Base-by-base conservation (phyloP, 2,888 invertebrate genomes). In the Neoascia interrupta region DNA sequence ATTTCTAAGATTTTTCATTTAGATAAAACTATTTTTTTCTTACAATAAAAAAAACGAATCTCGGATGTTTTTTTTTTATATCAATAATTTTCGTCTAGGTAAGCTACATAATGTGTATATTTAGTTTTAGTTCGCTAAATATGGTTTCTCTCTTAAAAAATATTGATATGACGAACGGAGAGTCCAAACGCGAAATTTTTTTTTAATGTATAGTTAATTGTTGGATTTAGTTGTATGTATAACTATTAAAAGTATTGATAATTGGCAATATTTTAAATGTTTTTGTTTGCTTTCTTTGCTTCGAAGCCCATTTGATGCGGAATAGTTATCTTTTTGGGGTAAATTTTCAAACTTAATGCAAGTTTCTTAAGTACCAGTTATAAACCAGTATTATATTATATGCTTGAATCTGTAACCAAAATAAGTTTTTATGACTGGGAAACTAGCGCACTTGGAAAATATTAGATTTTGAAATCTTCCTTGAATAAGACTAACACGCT, bases 231-330 rank as follows among this genome's bases (percentile, higher is more conserved):
- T 13, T 19, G n/a, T 45, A n/a, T 26, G 5, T 49, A 60, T 26
- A 26, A 47, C 45, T 41, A 23, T 54, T 31, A 53, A 61, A 63
- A 75, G 18, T 26, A 49, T 56, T 79, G 79, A 79, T 79, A 49
- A 73, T 79, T 79, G 79, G 79, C 79, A 79, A 79, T 73, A 79
- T 79, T 79, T 79, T 56, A 79, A 79, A 72, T 64, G 53, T 58
- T 47, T 34, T 63, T 43, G 21, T 31, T 82, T 31, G n/a, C n/a
- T 49, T 73, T 64, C 68, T 81, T 66, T 51, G 18, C 5, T 66
- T 26, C n/a, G 45, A 80, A 75, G 70, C 54, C 49, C 64, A 39
- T 13, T 18, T n/a, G n/a, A n/a, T n/a, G n/a, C n/a, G n/a, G n/a
- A n/a, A n/a, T n/a, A n/a, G n/a, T n/a, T n/a, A n/a, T n/a, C n/a